Evolutionary conservation across 1,140 invertebrate species (phyloP), one percentile per base, ranked within the genome.

Genomic region (Hylaeus volcanicus): DNA sequence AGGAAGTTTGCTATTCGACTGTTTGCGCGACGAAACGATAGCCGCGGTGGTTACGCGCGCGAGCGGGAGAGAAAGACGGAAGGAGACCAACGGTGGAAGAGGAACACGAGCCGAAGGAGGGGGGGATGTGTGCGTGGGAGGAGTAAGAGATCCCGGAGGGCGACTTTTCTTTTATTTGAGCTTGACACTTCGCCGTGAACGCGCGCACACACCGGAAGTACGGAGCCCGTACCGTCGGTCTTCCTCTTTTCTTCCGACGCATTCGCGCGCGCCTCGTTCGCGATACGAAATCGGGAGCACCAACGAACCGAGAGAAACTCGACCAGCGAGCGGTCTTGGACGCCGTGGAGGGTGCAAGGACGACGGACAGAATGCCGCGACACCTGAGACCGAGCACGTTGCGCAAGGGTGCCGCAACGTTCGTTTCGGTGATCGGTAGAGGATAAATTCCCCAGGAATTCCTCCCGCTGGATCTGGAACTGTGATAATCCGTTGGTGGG

Each of bases 151-250:
- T 87, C 83, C 89, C 88, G 65, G 84, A 90, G 90, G 91, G 86
- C 88, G 84, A 89, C 86, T 91, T 92, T 92, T 92, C 88, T 91
- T 92, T 92, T 92, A 91, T 91, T 92, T 90, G 85, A 90, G 88
- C 79, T 89, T 88, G 91, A 91, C 88, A 89, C 88, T 91, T 89
- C 81, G 89, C 82, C 86, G 90, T 60, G 90, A 86, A 81, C 87
- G 86, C 88, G 88, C 78, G 74, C 81, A 85, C 85, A 85, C 78
- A 89, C 90, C 90, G 91, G 90, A 91, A 92, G 89, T 91, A 79
- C 55, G 64, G 74, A 56, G 15, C 63, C 65, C 12, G 15, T 12
- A 4, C 56, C 12, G 55, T 43, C 65, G 41, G 51, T 39, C 39
- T 60, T 75, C 39, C 45, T 70, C 37, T 75, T 76, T 39, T 51